Evolutionary conservation across 2,888 invertebrate genomes (phyloP), one percentile per base, ranked within the genome.

Genomic region (Xestia sexstrigata): DNA sequence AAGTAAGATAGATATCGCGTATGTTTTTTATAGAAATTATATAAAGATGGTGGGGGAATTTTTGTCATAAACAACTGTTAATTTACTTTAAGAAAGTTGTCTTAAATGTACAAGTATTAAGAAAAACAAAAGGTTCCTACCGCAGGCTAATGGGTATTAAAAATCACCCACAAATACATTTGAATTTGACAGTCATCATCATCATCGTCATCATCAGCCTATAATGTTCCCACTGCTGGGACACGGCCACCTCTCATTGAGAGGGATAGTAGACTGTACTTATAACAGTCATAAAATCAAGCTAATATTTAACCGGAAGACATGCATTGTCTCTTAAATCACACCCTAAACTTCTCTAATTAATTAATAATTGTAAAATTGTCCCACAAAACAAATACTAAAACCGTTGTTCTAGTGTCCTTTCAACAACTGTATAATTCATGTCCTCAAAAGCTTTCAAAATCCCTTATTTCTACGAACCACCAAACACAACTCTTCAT

Each of bases 401-500:
- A 47, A 52, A 15, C 20, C 39, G 35, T 52, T 39, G 26, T 55
- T 58, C 42, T n/a, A 23, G 47, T 58, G 58, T 58, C 42, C 62
- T 30, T 82, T 62, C 9, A 76, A 62, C 42, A 42, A 7, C 52
- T 77, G 26, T 23, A 39, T 66, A 47, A 76, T 70, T 66, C 26
- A 69, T n/a, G 35, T 49, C 35, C 23, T 0, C 23, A 5, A 23
- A 75, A 65, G 49, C 68, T 76, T 58, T 26, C 47, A 62, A 81
- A 81, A 82, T 4, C 52, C 15, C 39, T 35, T 55, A 47, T 26
- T 82, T 58, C 47, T 17, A 42, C 55, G 15, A 49, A 62, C n/a
- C 35, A 49, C 55, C 47, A 69, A 23, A 67, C 55, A 17, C 49
- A 42, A 49, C 76, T 67, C 76, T 67, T 70, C 71, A 81, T 71